Evolutionary conservation across 2,888 invertebrate species (phyloP).

Genomic region (Ceramica pisi): DNA sequence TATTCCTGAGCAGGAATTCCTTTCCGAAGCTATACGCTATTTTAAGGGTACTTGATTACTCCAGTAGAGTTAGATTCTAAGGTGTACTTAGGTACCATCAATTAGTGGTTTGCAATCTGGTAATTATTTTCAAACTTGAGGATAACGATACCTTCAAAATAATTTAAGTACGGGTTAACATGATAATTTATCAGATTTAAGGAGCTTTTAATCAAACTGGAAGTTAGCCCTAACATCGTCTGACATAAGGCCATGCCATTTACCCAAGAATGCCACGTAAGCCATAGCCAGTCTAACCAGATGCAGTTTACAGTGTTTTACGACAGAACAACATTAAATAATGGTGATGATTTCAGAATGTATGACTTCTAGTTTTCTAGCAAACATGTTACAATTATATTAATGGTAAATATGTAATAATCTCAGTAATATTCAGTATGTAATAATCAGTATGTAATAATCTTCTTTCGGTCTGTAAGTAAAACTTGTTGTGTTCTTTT

Average conservation of each 20-base stretch:
- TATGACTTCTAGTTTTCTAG: constrained; percentile 14
- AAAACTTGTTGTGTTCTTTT: too few relatives aligned
- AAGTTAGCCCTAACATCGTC: not conserved
- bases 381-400: constrained; percentile 3
- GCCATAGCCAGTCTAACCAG: constrained; percentile 32
- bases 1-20: too few relatives aligned
- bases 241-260: constrained; percentile 1
- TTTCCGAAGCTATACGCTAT: too few relatives aligned
- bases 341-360: constrained; percentile 41
- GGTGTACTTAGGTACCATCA: not conserved
- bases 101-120: not conserved
- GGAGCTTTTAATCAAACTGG: not conserved
- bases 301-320: constrained; percentile 18
- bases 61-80: too few relatives aligned
- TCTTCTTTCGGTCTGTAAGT: too few relatives aligned
- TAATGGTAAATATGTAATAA: constrained; percentile 16
- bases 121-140: constrained; percentile 4
- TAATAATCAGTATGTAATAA: too few relatives aligned
- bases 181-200: not conserved
- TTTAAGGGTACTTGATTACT: too few relatives aligned
- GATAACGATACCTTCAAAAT: not conserved
- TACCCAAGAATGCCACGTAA: constrained; percentile 22
- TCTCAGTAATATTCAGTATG: too few relatives aligned
- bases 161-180: not conserved
- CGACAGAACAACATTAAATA: constrained; percentile 29